Evolutionary conservation across 2,113 vertebrate genomes (phyloP).

Genomic region (Hydropotes inermis): DNA sequence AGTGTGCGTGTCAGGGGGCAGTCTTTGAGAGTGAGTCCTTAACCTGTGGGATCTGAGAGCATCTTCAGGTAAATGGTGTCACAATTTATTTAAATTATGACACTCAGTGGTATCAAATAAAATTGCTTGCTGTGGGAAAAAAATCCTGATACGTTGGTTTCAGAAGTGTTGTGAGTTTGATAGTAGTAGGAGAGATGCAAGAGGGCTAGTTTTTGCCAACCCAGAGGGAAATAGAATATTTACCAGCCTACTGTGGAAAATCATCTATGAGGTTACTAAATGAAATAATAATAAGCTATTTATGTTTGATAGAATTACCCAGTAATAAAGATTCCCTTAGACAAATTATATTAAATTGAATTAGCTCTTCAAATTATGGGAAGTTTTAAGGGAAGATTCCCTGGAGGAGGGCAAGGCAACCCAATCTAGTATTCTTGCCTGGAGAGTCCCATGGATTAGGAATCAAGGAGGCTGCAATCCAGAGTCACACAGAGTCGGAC

Average conservation of each 20-base stretch:
- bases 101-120: background rate
- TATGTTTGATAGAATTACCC: background rate
- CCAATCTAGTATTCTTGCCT: background rate
- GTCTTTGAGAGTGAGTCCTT: background rate
- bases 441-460: background rate
- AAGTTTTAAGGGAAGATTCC: background rate
- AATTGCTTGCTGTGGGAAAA: background rate
- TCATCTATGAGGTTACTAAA: background rate
- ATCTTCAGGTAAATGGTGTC: background rate
- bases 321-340: background rate
- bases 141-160: background rate
- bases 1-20: background rate
- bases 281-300: background rate
- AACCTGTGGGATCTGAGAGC: background rate
- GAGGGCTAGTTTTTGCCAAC: background rate
- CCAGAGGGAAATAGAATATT: background rate
- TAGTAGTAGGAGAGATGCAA: background rate
- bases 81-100: background rate
- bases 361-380: background rate
- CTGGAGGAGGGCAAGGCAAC: background rate
- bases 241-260: background rate
- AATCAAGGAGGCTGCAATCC: background rate
- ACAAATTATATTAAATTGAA: background rate
- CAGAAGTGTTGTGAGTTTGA: background rate
- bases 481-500: rapidly evolving